phyloP scores from a whole-genome alignment of 2,113 vertebrate genomes.

The Coreoperca whiteheadi region DNA sequence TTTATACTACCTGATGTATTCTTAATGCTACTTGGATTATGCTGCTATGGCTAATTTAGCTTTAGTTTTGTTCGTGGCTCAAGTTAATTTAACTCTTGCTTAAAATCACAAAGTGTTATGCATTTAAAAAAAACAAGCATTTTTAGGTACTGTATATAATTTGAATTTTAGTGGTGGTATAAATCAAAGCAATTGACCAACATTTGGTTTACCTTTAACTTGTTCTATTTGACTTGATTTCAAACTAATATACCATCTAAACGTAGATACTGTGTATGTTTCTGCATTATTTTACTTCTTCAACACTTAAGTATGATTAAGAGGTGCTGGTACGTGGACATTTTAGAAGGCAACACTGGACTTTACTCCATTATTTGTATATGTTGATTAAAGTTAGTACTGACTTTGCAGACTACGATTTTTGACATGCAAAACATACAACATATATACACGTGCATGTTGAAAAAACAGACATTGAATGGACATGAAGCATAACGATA shows the following conservation, averaged over 20 bases:
- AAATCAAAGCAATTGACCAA: neutral
- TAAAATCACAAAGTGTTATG: neutral
- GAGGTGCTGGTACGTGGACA: neutral
- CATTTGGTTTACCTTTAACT: neutral
- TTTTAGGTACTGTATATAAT: neutral
- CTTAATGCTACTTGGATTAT: slow-evolving; percentile 44
- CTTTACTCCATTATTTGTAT: neutral
- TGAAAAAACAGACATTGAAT: slow-evolving; percentile 2
- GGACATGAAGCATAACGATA: slow-evolving; percentile 15
- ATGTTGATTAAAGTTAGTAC: neutral
- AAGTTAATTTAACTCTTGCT: slow-evolving; percentile 11
- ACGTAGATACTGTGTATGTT: no score
- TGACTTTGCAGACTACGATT: neutral
- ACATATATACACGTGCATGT: neutral
- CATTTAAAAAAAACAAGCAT: neutral
- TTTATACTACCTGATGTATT: slow-evolving; percentile 57
- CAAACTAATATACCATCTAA: neutral
- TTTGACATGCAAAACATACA: neutral
- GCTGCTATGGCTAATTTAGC: slow-evolving; percentile 46
- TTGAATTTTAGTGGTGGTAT: neutral
- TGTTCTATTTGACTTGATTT: neutral
- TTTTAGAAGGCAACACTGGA: neutral
- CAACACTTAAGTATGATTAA: neutral
- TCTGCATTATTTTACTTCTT: neutral
- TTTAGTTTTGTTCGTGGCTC: slow-evolving; percentile 20